Evolutionary conservation across 2,113 vertebrate genomes (phyloP).

Genomic region (Channa argus): DNA sequence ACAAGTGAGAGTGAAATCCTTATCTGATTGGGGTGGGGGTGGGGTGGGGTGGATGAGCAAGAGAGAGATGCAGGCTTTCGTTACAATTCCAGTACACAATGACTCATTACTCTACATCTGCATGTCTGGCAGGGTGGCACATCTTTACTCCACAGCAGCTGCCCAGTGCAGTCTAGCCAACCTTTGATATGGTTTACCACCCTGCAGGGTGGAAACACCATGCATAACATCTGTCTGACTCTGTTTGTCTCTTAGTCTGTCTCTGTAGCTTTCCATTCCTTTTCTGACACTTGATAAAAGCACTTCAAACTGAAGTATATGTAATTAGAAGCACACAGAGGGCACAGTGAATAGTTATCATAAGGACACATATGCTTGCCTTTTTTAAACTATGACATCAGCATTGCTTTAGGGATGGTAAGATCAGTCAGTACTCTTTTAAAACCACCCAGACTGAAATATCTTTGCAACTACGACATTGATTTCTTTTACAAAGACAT

Average conservation of each 20-base stretch:
- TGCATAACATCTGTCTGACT: conserved; percentile 55
- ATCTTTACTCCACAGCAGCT: conserved; percentile 65
- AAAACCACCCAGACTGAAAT: neutral
- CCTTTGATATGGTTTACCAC: conserved; percentile 50
- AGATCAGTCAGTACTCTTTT: conserved; percentile 1
- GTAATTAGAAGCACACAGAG: conserved; percentile 8
- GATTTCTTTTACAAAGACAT: conserved; percentile 11
- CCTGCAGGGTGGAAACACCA: conserved; percentile 53
- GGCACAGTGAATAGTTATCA: conserved; percentile 13
- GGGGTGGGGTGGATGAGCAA: conserved; percentile 1
- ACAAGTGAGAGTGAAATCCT: conserved; percentile 75
- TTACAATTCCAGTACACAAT: conserved; percentile 62
- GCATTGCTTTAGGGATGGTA: neutral
- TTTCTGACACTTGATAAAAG: conserved; percentile 1
- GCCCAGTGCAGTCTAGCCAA: conserved; percentile 60
- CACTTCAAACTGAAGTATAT: conserved; percentile 21
- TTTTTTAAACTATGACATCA: neutral
- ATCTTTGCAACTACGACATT: neutral
- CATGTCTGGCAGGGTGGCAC: conserved; percentile 60
- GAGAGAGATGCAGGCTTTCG: conserved; percentile 68
- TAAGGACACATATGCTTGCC: conserved; percentile 20
- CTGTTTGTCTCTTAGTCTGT: conserved; percentile 34
- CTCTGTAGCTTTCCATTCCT: conserved; percentile 16
- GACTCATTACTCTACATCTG: conserved; percentile 72
- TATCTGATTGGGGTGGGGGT: conserved; percentile 76